Percentiles rank a stretch among this genome's conserved stretches.
Conservation (phyloP, 2,888 invertebrate species). For the Fabriciana adippe region DNA sequence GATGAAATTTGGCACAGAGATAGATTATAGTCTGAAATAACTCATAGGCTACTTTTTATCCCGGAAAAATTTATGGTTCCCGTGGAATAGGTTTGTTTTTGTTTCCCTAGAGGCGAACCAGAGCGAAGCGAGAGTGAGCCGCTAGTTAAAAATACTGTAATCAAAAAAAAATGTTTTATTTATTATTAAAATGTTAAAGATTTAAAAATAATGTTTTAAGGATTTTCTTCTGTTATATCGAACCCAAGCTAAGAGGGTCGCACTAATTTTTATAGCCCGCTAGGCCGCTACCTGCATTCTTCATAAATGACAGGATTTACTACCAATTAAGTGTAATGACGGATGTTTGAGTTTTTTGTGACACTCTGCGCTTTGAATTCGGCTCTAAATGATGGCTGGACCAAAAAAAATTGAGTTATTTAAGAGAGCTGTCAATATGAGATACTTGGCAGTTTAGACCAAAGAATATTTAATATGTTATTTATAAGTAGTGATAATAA, state of each 20-base stretch:
- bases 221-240: slow-evolving; percentile 12
- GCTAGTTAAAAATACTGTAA: no score
- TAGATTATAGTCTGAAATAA: no score
- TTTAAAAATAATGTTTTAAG: background rate
- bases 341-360: slow-evolving; percentile 18
- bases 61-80: no score
- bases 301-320: slow-evolving; percentile 44
- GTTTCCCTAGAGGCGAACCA: no score
- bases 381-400: slow-evolving; percentile 7
- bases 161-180: background rate
- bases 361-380: slow-evolving; percentile 22
- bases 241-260: slow-evolving; percentile 40
- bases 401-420: background rate
- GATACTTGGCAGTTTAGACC: no score
- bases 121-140: no score
- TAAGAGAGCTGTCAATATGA: no score
- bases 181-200: background rate
- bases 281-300: slow-evolving; percentile 52
- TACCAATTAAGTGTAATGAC: slow-evolving; percentile 38
- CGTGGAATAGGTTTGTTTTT: no score
- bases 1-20: no score
- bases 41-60: no score
- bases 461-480: no score
- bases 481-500: no score
- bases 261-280: slow-evolving; percentile 51